Base-by-base conservation (phyloP, 2,113 vertebrate species). In the Etheostoma spectabile region DNA sequence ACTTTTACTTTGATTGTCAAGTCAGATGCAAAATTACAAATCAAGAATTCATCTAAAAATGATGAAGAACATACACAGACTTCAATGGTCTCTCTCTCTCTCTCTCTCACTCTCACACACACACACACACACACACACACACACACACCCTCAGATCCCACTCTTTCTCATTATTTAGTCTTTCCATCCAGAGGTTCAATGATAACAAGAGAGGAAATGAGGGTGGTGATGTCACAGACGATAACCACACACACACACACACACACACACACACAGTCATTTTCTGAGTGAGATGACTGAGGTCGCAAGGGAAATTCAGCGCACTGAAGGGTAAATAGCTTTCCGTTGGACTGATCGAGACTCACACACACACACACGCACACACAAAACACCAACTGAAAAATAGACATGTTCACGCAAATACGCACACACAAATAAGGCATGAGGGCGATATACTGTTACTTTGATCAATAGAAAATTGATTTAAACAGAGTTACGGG, bases 191-290 rank as follows among this genome's bases (percentile, higher is more conserved):
- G 83, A 86, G 75, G 33, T 82, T 81, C 63, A 68, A 86, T 86
- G 91, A 91, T 93, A 95, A 92, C 89, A 82, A 90, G 85, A 79
- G 74, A 86, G 87, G 87, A 91, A 91, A 93, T 89, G 92, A 91
- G 83, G 66, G 72, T 60, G 75, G 80, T 91, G 92, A 92, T 90
- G 94, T 91, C 91, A 93, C 69, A 82, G 85, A 67, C 72, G 73
- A 91, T 89, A 90, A 88, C 72, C 72, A 84, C 57, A 76, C 63
- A 74, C 77, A 42, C 82, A 66, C 13, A 63, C 42, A 70, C 65
- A 55, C 42, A 55, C 52, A 22, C 24, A 77, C 60, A 57, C 64
- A 35, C 76, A 53, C 81, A 79, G 88, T 93, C 89, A 92, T 92
- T 94, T 92, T 87, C 88, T 78, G 68, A 85, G 73, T 79, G 81